Evolutionary conservation across 2,797 vertebrate species (phyloP).

Genomic region (Sebastes cheni): DNA sequence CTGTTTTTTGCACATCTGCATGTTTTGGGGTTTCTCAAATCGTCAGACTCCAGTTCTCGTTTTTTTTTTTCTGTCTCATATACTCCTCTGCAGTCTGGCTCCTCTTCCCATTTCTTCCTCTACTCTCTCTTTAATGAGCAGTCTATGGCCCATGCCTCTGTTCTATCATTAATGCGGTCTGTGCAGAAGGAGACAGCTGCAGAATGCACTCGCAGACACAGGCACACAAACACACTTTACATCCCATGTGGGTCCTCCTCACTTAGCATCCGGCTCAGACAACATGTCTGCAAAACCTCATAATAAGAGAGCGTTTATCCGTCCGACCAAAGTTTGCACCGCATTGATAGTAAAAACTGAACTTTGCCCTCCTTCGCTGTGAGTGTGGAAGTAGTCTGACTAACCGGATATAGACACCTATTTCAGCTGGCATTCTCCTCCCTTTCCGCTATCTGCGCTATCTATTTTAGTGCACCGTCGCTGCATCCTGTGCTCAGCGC

Average conservation of each 20-base stretch:
- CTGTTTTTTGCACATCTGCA: conserved; percentile 1
- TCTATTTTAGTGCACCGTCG: background rate
- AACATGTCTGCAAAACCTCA: conserved; percentile 26
- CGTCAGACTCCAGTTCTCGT: background rate
- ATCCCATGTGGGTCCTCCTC: conserved; percentile 27
- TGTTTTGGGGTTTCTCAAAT: conserved; percentile 22
- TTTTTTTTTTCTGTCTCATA: conserved; percentile 23
- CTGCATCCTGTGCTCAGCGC: fast-evolving
- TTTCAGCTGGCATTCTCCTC: background rate
- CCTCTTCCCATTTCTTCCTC: conserved; percentile 8
- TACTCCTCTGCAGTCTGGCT: conserved; percentile 5
- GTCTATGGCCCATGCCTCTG: conserved; percentile 37
- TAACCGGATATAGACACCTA: background rate
- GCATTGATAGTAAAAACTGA: background rate
- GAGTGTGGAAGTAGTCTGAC: background rate
- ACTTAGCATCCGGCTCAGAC: conserved; percentile 44
- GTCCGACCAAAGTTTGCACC: background rate
- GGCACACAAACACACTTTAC: conserved; percentile 14
- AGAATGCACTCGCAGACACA: conserved; percentile 44
- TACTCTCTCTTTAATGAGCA: conserved; percentile 52
- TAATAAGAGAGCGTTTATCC: conserved; percentile 11
- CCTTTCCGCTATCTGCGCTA: background rate
- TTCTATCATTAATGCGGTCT: conserved; percentile 64
- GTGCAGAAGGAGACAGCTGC: conserved; percentile 51
- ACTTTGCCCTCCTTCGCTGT: background rate